Percentiles rank a stretch among this genome's conserved stretches.
Conservation (phyloP, 2,797 vertebrate species). For the Lateolabrax maculatus region DNA sequence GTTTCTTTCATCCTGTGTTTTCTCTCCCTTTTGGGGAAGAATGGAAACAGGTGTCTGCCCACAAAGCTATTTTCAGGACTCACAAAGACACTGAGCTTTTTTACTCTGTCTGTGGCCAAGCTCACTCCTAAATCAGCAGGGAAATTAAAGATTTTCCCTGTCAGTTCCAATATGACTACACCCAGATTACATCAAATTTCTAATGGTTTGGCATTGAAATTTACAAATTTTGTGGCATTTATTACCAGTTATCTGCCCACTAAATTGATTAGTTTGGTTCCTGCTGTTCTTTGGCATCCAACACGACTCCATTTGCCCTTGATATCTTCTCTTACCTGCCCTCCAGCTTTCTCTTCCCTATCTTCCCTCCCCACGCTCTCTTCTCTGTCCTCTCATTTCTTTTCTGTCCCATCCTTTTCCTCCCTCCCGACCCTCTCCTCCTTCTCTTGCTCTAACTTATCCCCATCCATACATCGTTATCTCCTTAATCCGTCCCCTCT, state of each 20-base stretch:
- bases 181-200: slow-evolving; percentile 33
- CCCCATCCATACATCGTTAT: slow-evolving; percentile 83
- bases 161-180: not conserved
- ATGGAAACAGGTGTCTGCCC: slow-evolving; percentile 82
- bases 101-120: slow-evolving; percentile 22
- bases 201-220: slow-evolving; percentile 19
- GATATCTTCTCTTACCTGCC: slow-evolving; percentile 28
- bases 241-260: slow-evolving; percentile 34
- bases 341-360: slow-evolving; percentile 28
- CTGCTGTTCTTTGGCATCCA: slow-evolving; percentile 34
- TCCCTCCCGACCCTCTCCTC: slow-evolving; percentile 81
- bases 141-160: slow-evolving; percentile 32
- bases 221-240: slow-evolving; percentile 31
- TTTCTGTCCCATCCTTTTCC: slow-evolving; percentile 31
- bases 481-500: slow-evolving; percentile 90
- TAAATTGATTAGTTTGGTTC: slow-evolving; percentile 21
- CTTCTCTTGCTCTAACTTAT: slow-evolving; percentile 77
- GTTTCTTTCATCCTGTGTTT: slow-evolving; percentile 77
- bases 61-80: slow-evolving; percentile 68
- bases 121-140: slow-evolving; percentile 17
- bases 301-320: slow-evolving; percentile 25
- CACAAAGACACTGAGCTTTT: slow-evolving; percentile 68
- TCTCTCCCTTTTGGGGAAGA: slow-evolving; percentile 83
- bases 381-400: slow-evolving; percentile 74
- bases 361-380: slow-evolving; percentile 34